Conservation (phyloP, 2,113 vertebrate genomes). For the Onychostruthus taczanowskii region DNA sequence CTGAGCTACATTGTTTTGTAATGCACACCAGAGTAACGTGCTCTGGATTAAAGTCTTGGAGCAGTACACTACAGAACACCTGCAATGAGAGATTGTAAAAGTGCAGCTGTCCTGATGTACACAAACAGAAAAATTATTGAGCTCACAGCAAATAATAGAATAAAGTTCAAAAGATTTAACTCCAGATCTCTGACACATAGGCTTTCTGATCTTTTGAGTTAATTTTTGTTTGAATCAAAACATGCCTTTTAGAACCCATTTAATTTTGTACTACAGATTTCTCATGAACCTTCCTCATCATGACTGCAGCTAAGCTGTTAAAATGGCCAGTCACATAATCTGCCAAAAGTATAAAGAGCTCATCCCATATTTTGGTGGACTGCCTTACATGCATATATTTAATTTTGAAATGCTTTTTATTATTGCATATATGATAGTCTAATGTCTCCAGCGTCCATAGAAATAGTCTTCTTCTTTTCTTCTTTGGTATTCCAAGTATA, state of each 20-base stretch:
- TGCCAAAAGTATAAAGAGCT: neutral
- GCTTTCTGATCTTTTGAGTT: neutral
- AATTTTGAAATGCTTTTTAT: neutral
- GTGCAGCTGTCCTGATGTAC: neutral
- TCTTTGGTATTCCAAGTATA: neutral
- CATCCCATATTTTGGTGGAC: neutral
- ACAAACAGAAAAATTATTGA: neutral
- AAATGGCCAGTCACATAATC: neutral
- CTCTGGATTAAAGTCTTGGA: neutral
- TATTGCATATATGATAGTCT: neutral
- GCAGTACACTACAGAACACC: neutral
- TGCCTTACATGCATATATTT: neutral
- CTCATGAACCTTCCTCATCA: neutral
- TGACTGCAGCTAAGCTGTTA: neutral
- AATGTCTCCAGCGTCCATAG: neutral
- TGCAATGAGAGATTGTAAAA: neutral
- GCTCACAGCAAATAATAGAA: neutral
- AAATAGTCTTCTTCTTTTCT: neutral
- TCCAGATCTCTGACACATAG: neutral
- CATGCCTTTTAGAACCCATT: neutral
- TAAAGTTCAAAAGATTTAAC: neutral
- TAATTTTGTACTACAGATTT: neutral
- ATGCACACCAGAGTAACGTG: neutral
- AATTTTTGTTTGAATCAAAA: neutral
- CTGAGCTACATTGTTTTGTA: neutral